A percentile compares a stretch with the other conserved stretches of the same genome.
These are phyloP conservation scores for Ceratina calcarata DNA, from an alignment of 1,140 invertebrate genomes.

Conservation along the genomic window DNA sequence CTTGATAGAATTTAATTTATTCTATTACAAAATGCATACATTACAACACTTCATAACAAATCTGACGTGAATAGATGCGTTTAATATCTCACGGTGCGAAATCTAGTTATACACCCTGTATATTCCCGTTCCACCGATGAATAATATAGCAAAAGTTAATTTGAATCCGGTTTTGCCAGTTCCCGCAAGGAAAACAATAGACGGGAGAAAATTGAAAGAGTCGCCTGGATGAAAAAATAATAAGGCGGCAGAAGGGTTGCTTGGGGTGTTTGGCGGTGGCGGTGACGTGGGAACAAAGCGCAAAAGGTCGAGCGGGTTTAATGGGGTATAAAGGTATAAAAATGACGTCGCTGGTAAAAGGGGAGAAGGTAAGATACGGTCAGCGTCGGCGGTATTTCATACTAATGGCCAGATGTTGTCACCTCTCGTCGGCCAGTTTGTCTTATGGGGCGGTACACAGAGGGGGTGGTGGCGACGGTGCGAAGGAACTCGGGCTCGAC, in stretches of 20 bases:
- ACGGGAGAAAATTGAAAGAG: neutral
- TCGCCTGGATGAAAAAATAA: neutral
- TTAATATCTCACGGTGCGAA: too few relatives aligned
- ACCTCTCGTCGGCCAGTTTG: constrained; percentile 57
- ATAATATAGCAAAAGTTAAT: neutral
- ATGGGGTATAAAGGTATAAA: constrained; percentile 66
- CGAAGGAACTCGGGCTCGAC: neutral
- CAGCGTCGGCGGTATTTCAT: constrained; percentile 65
- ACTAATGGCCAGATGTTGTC: constrained; percentile 70
- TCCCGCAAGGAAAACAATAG: neutral
- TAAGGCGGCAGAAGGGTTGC: neutral
- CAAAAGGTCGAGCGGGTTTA: constrained; percentile 59
- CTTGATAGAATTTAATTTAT: too few relatives aligned
- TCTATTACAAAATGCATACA: too few relatives aligned
- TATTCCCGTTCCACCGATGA: neutral
- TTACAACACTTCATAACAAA: too few relatives aligned
- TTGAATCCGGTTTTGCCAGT: neutral
- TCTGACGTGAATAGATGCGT: too few relatives aligned
- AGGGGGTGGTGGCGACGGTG: neutral
- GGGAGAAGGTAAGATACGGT: constrained; percentile 58
- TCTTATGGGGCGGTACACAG: constrained; percentile 46
- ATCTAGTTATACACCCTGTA: neutral
- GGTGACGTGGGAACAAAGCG: constrained; percentile 6
- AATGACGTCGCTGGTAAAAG: constrained; percentile 56
- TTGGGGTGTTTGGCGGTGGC: neutral